Base-by-base conservation (phyloP, 2,888 invertebrate species). In the Strigamia crassipes region DNA sequence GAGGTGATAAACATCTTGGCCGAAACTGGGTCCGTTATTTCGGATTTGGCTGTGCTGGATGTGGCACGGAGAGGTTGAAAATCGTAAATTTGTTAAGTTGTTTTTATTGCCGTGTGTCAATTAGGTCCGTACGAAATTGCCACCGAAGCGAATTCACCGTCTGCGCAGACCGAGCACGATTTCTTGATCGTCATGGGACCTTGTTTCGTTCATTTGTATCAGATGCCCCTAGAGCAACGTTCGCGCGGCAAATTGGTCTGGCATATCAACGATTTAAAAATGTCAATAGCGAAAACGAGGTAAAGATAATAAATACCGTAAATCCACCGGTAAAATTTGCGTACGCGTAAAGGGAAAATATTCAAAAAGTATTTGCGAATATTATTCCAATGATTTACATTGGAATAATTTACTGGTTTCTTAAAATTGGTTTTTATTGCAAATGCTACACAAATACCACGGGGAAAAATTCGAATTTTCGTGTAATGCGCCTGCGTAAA, bases 221-320 rank as follows among this genome's bases (percentile, higher is more conserved):
- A 8, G 18, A 41, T 78, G 38, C 78, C 78, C 5, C 15, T 34
- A 12, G 38, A 41, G 9, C n/a, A 78, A 18, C 6, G 21, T n/a
- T n/a, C 78, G 12, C 9, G 31, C n/a, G n/a, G 15, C 6, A 21
- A 78, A 21, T 21, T 78, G 38, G 21, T 78, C 3, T 78, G 78
- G 78, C 21, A 27, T 15, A 38, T 78, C 10, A 41, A 38, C 21
- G 78, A 78, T 2, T 38, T 78, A 15, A 42, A 34, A 38, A 78
- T 78, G 78, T 78, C 78, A 34, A 78, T 78, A 41, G 78, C 78
- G 12, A 78, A 78, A 78, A 78, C 78, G 41, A 78, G 78, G 78
- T 78, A n/a, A n/a, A n/a, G n/a, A n/a, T n/a, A n/a, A n/a, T n/a
- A n/a, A n/a, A n/a, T n/a, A n/a, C n/a, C n/a, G n/a, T n/a, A n/a